Percentiles rank a stretch among this genome's conserved stretches.
These are phyloP conservation scores for Diabrotica undecimpunctata DNA, from an alignment of 1,140 invertebrate genomes.

Conservation along the genomic window DNA sequence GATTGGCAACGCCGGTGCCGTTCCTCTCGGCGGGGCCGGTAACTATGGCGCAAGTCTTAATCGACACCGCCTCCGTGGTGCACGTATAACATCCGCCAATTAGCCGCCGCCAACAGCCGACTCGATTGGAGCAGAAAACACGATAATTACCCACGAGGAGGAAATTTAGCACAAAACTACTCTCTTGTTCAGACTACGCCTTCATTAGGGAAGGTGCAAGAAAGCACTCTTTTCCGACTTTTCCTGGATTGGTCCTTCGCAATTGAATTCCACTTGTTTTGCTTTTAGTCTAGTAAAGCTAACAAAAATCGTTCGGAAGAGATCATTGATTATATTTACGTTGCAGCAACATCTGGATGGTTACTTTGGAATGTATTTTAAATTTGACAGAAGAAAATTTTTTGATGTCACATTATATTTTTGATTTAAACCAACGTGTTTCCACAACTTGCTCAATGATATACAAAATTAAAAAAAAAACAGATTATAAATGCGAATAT, in stretches of 20 bases:
- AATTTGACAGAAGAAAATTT: too few relatives aligned
- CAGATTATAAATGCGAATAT: too few relatives aligned
- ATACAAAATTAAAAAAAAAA: too few relatives aligned
- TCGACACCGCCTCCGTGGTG: constrained; percentile 37
- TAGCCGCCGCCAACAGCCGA: constrained; percentile 32
- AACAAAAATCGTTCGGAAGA: too few relatives aligned
- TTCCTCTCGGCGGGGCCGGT: constrained; percentile 22
- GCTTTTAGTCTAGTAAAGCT: not conserved
- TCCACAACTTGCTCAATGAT: too few relatives aligned
- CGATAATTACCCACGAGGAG: constrained; percentile 30
- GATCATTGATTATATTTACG: too few relatives aligned
- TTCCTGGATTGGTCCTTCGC: not conserved
- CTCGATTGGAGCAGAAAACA: constrained; percentile 35
- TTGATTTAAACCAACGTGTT: too few relatives aligned
- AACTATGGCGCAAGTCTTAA: constrained; percentile 38
- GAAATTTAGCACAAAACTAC: constrained; percentile 26
- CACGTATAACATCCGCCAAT: constrained; percentile 40
- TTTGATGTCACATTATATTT: too few relatives aligned
- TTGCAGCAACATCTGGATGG: too few relatives aligned
- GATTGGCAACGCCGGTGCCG: constrained; percentile 5
- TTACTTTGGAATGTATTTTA: too few relatives aligned
- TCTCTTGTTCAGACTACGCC: constrained; percentile 15
- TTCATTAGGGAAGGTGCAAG: constrained; percentile 8
- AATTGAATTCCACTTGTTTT: constrained; percentile 1
- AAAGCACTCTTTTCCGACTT: not conserved